Evolutionary conservation across 2,888 invertebrate species (phyloP).

Genomic region (Nephrotoma appendiculata): DNA sequence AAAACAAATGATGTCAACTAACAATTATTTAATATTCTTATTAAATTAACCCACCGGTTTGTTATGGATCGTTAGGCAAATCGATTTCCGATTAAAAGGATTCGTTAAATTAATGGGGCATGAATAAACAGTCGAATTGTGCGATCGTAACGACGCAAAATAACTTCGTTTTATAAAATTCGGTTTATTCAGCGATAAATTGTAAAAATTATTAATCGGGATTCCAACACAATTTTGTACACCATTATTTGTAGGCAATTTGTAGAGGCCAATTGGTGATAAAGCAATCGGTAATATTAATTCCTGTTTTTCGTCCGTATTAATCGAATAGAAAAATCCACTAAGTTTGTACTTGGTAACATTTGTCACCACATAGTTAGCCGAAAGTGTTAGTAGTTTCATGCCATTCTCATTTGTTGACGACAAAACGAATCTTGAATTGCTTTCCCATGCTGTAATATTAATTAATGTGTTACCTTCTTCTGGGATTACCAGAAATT

Average conservation of each 20-base stretch:
- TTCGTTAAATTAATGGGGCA: slow-evolving; percentile 44
- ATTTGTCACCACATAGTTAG: slow-evolving; percentile 25
- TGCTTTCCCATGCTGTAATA: slow-evolving; percentile 18
- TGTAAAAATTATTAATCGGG: slow-evolving; percentile 22
- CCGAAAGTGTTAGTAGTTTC: slow-evolving; percentile 22
- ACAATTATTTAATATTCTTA: neutral
- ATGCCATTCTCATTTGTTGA: slow-evolving; percentile 22
- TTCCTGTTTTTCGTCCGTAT: slow-evolving; percentile 21
- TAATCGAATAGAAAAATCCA: slow-evolving; percentile 23
- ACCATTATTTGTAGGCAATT: neutral
- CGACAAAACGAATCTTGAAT: slow-evolving; percentile 20
- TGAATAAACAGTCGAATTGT: slow-evolving; percentile 24
- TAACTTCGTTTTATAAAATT: neutral
- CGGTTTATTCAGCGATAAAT: slow-evolving; percentile 11
- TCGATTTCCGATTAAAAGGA: slow-evolving; percentile 36
- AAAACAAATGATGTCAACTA: slow-evolving; percentile 11
- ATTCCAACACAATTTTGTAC: slow-evolving; percentile 14
- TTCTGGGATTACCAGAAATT: slow-evolving; percentile 15
- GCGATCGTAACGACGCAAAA: neutral
- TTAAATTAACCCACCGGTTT: slow-evolving; percentile 23
- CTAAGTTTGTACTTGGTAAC: slow-evolving; percentile 19
- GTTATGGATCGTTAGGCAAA: slow-evolving; percentile 33
- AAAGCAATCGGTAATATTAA: neutral
- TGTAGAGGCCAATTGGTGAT: neutral
- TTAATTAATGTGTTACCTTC: slow-evolving; percentile 21